Evolutionary conservation across 2,113 vertebrate genomes (phyloP).

Genomic region (Cercocebus atys): DNA sequence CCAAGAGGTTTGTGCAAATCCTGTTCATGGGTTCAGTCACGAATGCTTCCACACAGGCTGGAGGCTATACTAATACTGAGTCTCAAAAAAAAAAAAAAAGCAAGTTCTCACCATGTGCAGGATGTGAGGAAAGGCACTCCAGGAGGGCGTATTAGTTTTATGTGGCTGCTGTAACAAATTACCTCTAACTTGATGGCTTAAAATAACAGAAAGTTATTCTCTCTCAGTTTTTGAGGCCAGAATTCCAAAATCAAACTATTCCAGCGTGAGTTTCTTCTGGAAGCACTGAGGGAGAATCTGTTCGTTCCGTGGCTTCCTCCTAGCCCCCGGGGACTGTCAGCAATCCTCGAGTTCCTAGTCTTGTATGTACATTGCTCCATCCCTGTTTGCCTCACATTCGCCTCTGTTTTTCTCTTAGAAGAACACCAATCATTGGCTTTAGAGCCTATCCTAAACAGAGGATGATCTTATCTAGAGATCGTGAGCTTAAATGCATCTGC

Average conservation of each 20-base stretch:
- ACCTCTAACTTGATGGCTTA: not conserved
- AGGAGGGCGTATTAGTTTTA: not conserved
- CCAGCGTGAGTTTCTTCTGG: not conserved
- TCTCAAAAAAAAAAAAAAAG: not conserved
- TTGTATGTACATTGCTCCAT: not conserved
- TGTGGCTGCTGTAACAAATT: not conserved
- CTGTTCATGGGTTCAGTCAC: not conserved
- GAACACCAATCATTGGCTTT: not conserved
- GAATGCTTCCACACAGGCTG: not conserved
- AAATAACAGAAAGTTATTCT: not conserved
- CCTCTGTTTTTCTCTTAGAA: not conserved
- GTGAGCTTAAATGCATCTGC: not conserved
- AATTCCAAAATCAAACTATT: not conserved
- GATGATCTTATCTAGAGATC: not conserved
- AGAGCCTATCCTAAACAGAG: not conserved
- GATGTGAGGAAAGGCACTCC: not conserved
- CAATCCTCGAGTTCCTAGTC: not conserved
- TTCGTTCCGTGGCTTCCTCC: not conserved
- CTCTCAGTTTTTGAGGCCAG: not conserved
- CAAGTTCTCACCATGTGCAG: not conserved
- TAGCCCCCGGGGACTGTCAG: too few relatives aligned
- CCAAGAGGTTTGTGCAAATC: rapidly evolving
- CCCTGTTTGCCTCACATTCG: not conserved
- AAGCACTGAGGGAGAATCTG: not conserved
- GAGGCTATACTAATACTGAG: not conserved